These are phyloP conservation scores for Condylura cristata DNA, from an alignment of 2,113 vertebrate genomes.

Conservation along the genomic window DNA sequence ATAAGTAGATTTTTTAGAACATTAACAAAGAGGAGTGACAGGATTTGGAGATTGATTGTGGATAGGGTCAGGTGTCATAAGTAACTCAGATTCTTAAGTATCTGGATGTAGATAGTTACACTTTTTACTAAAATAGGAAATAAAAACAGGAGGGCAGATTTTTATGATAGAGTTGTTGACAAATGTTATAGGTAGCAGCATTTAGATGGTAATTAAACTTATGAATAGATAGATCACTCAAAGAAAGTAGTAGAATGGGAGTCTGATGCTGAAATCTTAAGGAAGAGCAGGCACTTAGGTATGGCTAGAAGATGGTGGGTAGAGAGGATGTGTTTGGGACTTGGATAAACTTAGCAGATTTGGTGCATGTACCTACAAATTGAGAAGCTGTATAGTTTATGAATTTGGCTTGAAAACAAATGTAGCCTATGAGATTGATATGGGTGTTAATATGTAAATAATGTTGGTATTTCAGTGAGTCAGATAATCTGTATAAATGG, in stretches of 20 bases:
- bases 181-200: background rate
- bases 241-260: background rate
- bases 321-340: slow-evolving; percentile 17
- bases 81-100: slow-evolving; percentile 3
- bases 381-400: background rate
- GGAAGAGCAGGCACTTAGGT: background rate
- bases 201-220: slow-evolving; percentile 30
- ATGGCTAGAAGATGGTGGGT: background rate
- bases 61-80: background rate
- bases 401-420: slow-evolving; percentile 22
- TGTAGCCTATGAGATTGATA: background rate
- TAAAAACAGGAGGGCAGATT: background rate
- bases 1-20: background rate
- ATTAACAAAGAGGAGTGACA: background rate
- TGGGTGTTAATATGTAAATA: slow-evolving; percentile 25
- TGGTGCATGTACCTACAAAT: background rate
- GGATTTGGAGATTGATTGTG: background rate
- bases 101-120: background rate
- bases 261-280: background rate
- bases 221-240: background rate
- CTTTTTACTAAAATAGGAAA: slow-evolving; percentile 15
- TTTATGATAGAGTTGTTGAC: background rate
- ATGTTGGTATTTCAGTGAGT: background rate
- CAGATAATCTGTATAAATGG: background rate
- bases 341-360: background rate